These are phyloP conservation scores for Chloroceryle aenea DNA, from an alignment of 2,113 vertebrate genomes.

Conservation along the genomic window DNA sequence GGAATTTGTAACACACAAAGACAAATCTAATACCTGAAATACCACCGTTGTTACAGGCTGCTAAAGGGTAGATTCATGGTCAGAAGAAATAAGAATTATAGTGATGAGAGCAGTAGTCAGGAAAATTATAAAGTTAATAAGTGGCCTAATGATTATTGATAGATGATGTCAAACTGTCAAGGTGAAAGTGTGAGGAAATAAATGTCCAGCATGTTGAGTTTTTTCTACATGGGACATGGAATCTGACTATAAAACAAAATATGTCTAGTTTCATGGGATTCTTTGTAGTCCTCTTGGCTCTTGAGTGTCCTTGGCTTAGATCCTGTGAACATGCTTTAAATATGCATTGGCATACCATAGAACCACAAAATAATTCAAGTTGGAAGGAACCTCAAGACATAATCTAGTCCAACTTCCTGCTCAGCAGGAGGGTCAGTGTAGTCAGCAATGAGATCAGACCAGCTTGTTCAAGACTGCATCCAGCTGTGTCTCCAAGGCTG, in stretches of 20 bases:
- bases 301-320: neutral
- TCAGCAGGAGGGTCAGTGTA: neutral
- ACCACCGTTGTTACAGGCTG: neutral
- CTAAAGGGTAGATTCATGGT: neutral
- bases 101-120: neutral
- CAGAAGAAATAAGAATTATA: neutral
- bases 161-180: fast-evolving
- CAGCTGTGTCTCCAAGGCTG: neutral
- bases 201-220: neutral
- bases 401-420: neutral
- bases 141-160: neutral
- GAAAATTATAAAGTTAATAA: neutral
- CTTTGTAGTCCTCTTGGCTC: neutral
- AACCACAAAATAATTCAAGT: neutral
- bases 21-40: neutral
- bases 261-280: neutral
- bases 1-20: neutral
- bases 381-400: neutral
- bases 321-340: neutral
- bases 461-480: neutral
- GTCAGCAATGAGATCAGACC: neutral
- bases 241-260: neutral
- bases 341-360: neutral
- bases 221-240: neutral
- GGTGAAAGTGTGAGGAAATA: neutral